Evolutionary conservation across 1,140 invertebrate genomes (phyloP).

Genomic region (Eriocheir sinensis): DNA sequence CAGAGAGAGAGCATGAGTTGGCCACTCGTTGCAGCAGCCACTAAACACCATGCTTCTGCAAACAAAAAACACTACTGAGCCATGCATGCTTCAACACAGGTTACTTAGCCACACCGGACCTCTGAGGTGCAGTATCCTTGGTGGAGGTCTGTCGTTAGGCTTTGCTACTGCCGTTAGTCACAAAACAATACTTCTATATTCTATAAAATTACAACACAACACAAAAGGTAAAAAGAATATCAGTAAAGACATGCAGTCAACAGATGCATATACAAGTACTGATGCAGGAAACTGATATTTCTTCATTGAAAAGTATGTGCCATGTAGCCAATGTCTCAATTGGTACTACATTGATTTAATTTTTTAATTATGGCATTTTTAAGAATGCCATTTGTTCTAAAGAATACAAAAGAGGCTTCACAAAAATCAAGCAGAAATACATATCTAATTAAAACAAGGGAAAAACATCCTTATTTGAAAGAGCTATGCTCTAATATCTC

Average conservation of each 20-base stretch:
- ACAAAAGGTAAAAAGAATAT: not conserved
- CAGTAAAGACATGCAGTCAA: not conserved
- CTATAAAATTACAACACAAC: slow-evolving; percentile 26
- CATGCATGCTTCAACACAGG: slow-evolving; percentile 68
- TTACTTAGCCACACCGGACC: slow-evolving; percentile 47
- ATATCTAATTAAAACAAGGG: not conserved
- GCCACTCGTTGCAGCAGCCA: slow-evolving; percentile 68
- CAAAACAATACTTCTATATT: slow-evolving; percentile 2
- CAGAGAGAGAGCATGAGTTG: slow-evolving; percentile 75
- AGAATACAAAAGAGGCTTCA: not conserved
- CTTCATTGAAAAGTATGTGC: not conserved
- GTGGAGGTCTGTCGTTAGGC: slow-evolving; percentile 60
- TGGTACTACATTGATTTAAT: too few relatives aligned
- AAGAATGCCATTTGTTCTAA: not conserved
- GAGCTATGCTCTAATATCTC: too few relatives aligned
- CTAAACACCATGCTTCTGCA: slow-evolving; percentile 78
- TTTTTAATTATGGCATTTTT: not conserved
- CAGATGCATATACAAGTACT: slow-evolving; percentile 3
- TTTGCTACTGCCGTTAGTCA: slow-evolving; percentile 67
- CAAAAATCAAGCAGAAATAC: too few relatives aligned
- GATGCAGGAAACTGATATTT: not conserved
- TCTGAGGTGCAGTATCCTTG: slow-evolving; percentile 44
- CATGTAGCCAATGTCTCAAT: not conserved
- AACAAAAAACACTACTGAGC: slow-evolving; percentile 76
- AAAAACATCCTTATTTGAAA: too few relatives aligned